Conservation (phyloP, 2,113 vertebrate genomes). For the Cacatua alba region DNA sequence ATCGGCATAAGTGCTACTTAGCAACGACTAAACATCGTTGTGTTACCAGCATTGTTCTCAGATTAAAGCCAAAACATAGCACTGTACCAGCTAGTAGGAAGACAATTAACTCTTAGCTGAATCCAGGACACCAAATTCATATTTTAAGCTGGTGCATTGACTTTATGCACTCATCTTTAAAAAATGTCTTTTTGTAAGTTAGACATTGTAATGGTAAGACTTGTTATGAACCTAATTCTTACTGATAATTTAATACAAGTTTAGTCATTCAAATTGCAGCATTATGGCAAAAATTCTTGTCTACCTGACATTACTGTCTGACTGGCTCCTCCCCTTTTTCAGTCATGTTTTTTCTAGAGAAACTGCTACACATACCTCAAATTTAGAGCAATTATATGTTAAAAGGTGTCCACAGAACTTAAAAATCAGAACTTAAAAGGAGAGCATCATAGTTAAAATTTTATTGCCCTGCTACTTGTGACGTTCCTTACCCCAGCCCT, state of each 20-base stretch:
- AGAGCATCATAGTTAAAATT: background rate
- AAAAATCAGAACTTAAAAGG: background rate
- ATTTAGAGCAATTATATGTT: background rate
- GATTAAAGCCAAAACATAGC: background rate
- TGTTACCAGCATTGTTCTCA: too few relatives aligned
- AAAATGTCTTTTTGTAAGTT: background rate
- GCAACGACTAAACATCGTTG: too few relatives aligned
- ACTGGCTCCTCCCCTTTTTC: background rate
- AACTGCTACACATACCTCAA: background rate
- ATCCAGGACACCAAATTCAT: background rate
- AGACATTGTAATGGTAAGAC: background rate
- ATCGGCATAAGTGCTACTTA: too few relatives aligned
- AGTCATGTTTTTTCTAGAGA: background rate
- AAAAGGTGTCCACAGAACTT: background rate
- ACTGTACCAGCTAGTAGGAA: background rate
- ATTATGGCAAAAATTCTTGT: background rate
- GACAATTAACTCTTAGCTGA: background rate
- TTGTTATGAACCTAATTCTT: background rate
- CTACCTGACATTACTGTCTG: background rate
- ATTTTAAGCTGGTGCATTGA: background rate
- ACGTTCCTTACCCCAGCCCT: too few relatives aligned
- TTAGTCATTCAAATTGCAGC: background rate
- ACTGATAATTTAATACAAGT: background rate
- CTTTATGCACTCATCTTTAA: background rate
- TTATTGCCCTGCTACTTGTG: background rate